These are phyloP conservation scores for Labeo rohita DNA, from an alignment of 2,113 vertebrate species.

Conservation along the genomic window DNA sequence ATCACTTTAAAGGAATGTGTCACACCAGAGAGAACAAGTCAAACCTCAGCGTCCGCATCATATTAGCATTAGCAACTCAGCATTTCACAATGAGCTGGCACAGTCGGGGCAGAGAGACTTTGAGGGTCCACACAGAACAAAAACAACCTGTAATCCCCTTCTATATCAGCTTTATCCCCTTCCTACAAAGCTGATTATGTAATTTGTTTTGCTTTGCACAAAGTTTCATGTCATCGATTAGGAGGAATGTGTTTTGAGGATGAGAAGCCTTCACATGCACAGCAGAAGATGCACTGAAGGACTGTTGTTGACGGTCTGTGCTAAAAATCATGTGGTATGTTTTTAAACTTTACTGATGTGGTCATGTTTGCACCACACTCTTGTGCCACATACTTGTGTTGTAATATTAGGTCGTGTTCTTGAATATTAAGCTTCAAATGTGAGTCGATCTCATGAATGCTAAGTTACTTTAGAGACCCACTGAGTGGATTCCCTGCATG, in stretches of 20 bases:
- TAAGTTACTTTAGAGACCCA: neutral
- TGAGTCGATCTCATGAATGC: neutral
- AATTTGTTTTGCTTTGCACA: neutral
- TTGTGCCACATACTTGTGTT: neutral
- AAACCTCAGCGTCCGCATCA: neutral
- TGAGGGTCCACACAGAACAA: neutral
- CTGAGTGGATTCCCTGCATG: neutral
- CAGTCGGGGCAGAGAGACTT: neutral
- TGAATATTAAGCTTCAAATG: slow-evolving; percentile 9
- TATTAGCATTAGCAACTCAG: slow-evolving; percentile 7
- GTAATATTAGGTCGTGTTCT: neutral
- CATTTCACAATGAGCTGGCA: slow-evolving; percentile 4
- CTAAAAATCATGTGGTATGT: neutral
- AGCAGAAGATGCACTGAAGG: neutral
- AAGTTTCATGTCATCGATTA: neutral
- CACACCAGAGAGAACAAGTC: neutral
- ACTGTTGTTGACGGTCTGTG: neutral
- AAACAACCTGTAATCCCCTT: slow-evolving; percentile 38
- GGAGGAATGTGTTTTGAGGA: slow-evolving; percentile 26
- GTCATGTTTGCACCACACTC: neutral
- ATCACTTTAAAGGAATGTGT: slow-evolving; percentile 1
- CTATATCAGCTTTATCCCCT: slow-evolving; percentile 31
- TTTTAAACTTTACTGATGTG: neutral
- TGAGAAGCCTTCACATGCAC: neutral
- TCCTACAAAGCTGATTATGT: slow-evolving; percentile 31